Base-by-base conservation (phyloP, 2,113 vertebrate species). In the Catharus bicknelli region DNA sequence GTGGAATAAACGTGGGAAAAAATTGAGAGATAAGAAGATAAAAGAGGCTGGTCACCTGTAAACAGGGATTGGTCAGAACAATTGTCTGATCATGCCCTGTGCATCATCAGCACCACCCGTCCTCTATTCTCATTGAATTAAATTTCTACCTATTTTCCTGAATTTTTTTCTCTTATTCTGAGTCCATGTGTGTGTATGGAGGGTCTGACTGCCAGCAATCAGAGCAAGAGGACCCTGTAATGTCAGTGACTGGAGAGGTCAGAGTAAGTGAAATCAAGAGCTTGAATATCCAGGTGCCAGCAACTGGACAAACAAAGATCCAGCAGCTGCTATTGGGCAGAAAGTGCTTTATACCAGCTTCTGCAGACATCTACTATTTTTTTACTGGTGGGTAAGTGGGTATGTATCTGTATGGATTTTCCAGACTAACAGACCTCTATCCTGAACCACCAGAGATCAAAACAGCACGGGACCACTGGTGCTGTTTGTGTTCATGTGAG, bases 361-460 rank as follows among this genome's bases (percentile, higher is more conserved):
- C 53, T 58, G 17, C 23, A 73, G 13, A 27, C 32, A 73, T 10
- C 4, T 22, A 34, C 15, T 43, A 2, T 8, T n/a, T 67, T 36
- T 5, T 32, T 25, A 32, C 40, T 38, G 19, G 34, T 26, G 16
- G 9, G 6, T 38, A 10, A n/a, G 19, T 13, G 4, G 3, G 10
- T 36, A 13, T 1, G 0, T 4, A 12, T 18, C 23, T 36, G 4
- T 11, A 7, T 2, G 1, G 2, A 4, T 38, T 21, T 32, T 18
- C 12, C 26, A 48, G 38, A 29, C 75, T 58, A 63, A 16, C 19
- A 75, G 23, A 59, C 26, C 36, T 72, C 29, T 22, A 54, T 6
- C 16, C 38, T 63, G 70, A 81, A 77, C n/a, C 32, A 45, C 16
- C 20, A 66, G 21, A 62, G 59, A 61, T 16, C 16, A 32, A 17